These are phyloP conservation scores for Sturnira hondurensis DNA, from an alignment of 2,113 vertebrate species.

Conservation along the genomic window DNA sequence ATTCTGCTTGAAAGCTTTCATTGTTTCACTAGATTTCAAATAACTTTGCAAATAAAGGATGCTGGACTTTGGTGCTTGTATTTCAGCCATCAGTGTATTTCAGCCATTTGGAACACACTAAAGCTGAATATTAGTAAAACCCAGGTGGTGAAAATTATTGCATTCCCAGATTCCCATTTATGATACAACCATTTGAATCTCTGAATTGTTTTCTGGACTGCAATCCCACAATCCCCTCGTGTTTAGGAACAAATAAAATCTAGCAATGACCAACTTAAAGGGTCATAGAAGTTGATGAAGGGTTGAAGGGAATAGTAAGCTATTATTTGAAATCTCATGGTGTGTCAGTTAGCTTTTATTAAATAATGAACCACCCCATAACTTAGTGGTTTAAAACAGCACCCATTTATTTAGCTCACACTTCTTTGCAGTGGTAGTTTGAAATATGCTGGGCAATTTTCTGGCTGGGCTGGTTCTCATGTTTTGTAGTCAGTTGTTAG, in stretches of 20 bases:
- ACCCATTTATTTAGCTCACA: neutral
- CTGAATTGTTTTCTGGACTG: neutral
- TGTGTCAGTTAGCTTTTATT: neutral
- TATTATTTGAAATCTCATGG: slow-evolving; percentile 11
- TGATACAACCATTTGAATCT: neutral
- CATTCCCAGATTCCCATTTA: fast-evolving
- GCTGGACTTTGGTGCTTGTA: neutral
- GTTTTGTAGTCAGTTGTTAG: neutral
- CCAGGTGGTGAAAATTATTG: neutral
- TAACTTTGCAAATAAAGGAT: neutral
- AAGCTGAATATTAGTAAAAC: neutral
- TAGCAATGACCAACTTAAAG: neutral
- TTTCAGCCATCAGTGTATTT: neutral
- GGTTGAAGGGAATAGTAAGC: neutral
- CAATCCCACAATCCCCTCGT: neutral
- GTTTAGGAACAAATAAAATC: slow-evolving; percentile 1
- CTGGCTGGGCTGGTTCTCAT: neutral
- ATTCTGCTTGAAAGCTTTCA: neutral
- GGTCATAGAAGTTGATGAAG: neutral
- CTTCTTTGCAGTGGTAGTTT: neutral
- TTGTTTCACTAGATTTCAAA: slow-evolving; percentile 9
- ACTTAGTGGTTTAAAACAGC: neutral
- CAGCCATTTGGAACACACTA: neutral
- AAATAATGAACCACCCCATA: neutral
- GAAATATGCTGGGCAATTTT: neutral